These are phyloP conservation scores for Lithophane socia DNA, from an alignment of 2,888 invertebrate genomes.

Conservation along the genomic window DNA sequence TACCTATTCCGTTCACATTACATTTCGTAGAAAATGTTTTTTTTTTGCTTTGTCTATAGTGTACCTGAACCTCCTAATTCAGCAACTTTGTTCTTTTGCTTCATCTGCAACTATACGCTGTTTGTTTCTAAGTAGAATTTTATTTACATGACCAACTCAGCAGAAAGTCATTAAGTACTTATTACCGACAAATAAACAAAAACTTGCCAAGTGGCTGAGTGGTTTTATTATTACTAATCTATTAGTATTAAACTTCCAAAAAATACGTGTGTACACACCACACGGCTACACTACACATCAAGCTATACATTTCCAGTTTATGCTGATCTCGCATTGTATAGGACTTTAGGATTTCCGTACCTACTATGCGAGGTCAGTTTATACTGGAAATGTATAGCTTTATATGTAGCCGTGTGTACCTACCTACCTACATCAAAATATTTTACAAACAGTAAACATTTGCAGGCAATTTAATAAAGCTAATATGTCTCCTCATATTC, in stretches of 20 bases:
- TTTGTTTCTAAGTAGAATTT: conserved; percentile 1
- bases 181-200: conserved; percentile 7
- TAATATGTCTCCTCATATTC: conserved; percentile 19
- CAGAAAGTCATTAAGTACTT: neutral
- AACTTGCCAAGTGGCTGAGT: neutral
- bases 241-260: neutral
- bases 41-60: neutral
- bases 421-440: neutral
- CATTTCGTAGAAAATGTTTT: neutral
- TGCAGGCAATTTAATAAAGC: conserved; percentile 12
- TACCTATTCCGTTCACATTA: neutral
- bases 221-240: conserved; percentile 1
- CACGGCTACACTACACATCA: no score
- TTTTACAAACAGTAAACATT: conserved; percentile 22
- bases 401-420: no score
- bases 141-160: neutral
- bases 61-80: neutral
- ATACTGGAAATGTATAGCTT: no score
- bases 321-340: no score
- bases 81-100: conserved; percentile 26
- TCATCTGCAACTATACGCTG: conserved; percentile 1
- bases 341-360: no score
- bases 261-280: neutral
- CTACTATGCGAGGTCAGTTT: no score
- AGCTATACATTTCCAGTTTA: no score